These are phyloP conservation scores for Myrmecobius fasciatus DNA, from an alignment of 2,113 vertebrate genomes.

Conservation along the genomic window DNA sequence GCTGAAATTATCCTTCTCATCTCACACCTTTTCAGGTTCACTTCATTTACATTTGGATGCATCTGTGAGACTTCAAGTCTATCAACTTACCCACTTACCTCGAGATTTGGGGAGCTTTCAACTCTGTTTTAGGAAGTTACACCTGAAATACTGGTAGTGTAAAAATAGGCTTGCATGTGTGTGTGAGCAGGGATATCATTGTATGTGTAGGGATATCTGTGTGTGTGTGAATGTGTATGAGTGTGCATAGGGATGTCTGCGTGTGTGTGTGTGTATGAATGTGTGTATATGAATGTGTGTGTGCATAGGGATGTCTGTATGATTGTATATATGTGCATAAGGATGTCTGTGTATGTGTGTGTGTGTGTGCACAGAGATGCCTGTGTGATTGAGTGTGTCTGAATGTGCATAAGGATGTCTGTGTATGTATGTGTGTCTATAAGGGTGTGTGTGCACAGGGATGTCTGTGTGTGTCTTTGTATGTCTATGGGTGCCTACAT, in stretches of 20 bases:
- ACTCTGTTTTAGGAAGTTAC: background rate
- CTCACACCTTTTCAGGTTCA: background rate
- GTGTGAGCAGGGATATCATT: rapidly evolving
- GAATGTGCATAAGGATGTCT: no score
- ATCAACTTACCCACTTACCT: background rate
- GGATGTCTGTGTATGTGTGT: no score
- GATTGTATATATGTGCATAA: no score
- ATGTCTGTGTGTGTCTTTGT: no score
- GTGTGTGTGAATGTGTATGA: rapidly evolving
- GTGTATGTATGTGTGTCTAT: rapidly evolving
- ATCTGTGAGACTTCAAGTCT: background rate
- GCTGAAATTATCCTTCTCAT: background rate
- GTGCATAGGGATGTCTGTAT: no score
- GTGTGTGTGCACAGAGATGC: rapidly evolving
- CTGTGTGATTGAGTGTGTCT: background rate
- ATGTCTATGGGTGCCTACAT: background rate
- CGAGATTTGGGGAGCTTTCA: background rate
- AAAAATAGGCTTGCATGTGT: rapidly evolving
- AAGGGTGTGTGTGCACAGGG: no score
- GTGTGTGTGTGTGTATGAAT: no score
- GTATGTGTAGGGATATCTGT: no score
- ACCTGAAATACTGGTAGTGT: rapidly evolving
- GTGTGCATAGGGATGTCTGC: no score
- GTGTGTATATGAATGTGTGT: no score
- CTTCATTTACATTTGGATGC: background rate